Evolutionary conservation across 2,113 vertebrate genomes (phyloP).

Genomic region (Scalopus aquaticus): DNA sequence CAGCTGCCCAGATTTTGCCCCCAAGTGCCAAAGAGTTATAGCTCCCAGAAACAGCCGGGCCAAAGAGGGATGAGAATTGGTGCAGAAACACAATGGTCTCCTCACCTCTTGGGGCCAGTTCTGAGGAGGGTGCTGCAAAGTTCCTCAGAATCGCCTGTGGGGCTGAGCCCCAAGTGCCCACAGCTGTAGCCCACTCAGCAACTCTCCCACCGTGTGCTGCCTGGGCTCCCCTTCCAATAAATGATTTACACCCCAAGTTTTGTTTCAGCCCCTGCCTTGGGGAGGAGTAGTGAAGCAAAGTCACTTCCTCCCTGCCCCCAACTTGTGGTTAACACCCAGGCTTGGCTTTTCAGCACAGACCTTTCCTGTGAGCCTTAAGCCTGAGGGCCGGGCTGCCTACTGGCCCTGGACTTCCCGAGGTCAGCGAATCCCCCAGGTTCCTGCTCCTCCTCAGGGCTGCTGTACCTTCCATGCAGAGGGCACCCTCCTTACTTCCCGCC

Average conservation of each 20-base stretch:
- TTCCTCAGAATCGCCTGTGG: background rate
- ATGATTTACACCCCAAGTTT: background rate
- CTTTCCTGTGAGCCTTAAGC: no score
- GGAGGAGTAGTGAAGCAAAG: no score
- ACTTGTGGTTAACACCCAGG: background rate
- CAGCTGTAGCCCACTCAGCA: background rate
- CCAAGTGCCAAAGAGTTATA: background rate
- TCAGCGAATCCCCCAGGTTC: background rate
- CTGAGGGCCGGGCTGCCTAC: background rate
- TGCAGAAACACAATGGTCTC: background rate
- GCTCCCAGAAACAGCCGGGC: background rate
- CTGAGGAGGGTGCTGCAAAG: background rate
- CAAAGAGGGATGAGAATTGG: background rate
- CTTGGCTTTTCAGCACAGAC: background rate
- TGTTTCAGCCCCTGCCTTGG: background rate
- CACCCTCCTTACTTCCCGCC: background rate
- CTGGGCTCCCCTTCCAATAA: background rate
- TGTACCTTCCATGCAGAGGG: no score
- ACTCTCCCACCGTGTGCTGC: background rate
- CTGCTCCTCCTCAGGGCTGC: no score
- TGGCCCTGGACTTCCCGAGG: background rate
- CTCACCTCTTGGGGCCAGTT: background rate
- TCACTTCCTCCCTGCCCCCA: background rate
- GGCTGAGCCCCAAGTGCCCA: background rate
- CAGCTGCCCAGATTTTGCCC: background rate